Evolutionary conservation across 2,797 vertebrate genomes (phyloP), one percentile per base, ranked within the genome.

Genomic region (Scolopax rusticola): DNA sequence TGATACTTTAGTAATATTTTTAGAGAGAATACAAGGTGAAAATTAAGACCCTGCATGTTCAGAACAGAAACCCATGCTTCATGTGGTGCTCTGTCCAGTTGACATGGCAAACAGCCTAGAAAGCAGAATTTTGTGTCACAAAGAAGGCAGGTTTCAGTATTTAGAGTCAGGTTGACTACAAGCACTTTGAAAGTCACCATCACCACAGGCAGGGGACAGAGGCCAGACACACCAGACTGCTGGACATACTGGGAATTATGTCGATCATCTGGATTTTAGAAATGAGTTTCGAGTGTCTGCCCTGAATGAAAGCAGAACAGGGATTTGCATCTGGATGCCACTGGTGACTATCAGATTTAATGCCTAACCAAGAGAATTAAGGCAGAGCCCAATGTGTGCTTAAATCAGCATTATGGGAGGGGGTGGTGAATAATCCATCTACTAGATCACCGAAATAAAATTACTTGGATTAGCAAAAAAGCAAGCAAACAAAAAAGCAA

Each of bases 241-340:
- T 73, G 59, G 84, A 75, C 61, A 84, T 51, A 78, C 48, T 64
- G 60, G 76, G 92, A 95, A 93, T 93, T 84, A 95, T 11, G 13
- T 65, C 17, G 53, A 93, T 47, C 85, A 93, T 88, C 79, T 91
- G 91, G 85, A 71, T 88, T 96, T 85, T 24, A 86, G 83, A 94
- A 94, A 95, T 93, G 82, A 90, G 73, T 84, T 90, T 71, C 80
- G 76, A 81, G 30, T 36, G 50, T 82, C 83, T 93, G 36, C 23
- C 76, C 43, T 79, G 90, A 90, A 67, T 33, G 63, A 86, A 90
- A 88, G 65, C 87, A 91, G 69, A 93, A 68, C 12, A 43, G 45
- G 87, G 83, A 94, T 96, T 93, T 93, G 87, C 69, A 71, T 84
- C 76, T 95, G 87, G 83, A 93, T 75, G 41, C 69, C 67, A 73